Conservation (phyloP, 2,888 invertebrate genomes). For the Hirudinaria manillensis region DNA sequence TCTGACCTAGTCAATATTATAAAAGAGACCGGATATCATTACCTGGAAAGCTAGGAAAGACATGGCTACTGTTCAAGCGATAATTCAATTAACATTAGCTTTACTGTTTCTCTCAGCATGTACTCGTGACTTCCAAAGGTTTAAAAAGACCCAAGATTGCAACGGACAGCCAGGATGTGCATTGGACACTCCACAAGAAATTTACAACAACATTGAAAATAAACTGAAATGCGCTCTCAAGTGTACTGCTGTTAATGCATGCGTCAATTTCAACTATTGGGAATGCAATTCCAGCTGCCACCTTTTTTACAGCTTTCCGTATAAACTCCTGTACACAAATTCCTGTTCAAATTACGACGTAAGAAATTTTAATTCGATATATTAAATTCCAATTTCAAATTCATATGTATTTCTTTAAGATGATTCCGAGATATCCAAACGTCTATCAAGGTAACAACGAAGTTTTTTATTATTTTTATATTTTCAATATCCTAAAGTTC, state of each 20-base stretch:
- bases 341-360: neutral
- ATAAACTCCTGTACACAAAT: neutral
- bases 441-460: too few species aligned
- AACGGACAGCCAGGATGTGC: neutral
- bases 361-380: neutral
- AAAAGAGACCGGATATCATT: too few species aligned
- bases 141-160: neutral
- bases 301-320: neutral
- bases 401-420: too few species aligned
- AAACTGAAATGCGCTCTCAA: neutral
- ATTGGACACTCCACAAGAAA: neutral
- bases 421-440: too few species aligned
- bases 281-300: neutral
- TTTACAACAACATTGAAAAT: neutral
- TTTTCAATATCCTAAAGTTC: too few species aligned
- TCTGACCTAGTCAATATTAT: too few species aligned
- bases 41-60: too few species aligned
- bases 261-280: constrained; percentile 9
- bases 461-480: too few species aligned
- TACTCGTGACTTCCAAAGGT: neutral
- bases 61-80: too few species aligned
- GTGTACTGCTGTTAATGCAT: neutral
- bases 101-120: too few species aligned
- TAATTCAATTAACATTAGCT: too few species aligned
- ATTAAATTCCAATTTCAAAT: too few species aligned